phyloP scores from a whole-genome alignment of 2,888 invertebrate genomes.

The Mythimna impura region DNA sequence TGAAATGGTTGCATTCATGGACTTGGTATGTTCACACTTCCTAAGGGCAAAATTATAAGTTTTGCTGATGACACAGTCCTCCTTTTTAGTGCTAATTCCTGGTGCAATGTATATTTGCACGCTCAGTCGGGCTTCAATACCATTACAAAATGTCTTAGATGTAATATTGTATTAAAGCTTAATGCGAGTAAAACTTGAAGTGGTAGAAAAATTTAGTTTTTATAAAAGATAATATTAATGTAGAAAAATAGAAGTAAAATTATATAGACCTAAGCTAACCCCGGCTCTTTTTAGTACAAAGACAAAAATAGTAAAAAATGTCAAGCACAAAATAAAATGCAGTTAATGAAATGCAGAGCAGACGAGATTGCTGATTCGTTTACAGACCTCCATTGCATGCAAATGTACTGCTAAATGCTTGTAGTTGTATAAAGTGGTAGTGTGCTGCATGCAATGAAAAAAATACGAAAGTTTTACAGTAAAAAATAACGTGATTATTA shows the following conservation, averaged over 20 bases:
- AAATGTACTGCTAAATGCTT: conserved; percentile 25
- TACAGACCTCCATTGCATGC: conserved; percentile 15
- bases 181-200: no score
- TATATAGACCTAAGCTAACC: not conserved
- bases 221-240: no score
- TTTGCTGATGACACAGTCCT: no score
- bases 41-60: no score
- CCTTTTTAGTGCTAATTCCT: no score
- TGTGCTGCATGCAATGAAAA: not conserved
- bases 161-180: no score
- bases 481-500: not conserved
- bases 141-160: no score
- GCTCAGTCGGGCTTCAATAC: no score
- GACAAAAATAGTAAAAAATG: not conserved
- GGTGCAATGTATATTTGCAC: no score
- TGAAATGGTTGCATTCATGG: no score
- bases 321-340: not conserved
- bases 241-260: not conserved
- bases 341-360: conserved; percentile 11
- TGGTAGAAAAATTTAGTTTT: no score
- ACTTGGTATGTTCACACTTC: no score
- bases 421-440: not conserved
- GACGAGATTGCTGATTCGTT: conserved; percentile 13
- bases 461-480: not conserved
- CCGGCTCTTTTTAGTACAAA: not conserved